Evolutionary conservation across 2,797 vertebrate genomes (phyloP).

Genomic region (Oreortyx pictus): DNA sequence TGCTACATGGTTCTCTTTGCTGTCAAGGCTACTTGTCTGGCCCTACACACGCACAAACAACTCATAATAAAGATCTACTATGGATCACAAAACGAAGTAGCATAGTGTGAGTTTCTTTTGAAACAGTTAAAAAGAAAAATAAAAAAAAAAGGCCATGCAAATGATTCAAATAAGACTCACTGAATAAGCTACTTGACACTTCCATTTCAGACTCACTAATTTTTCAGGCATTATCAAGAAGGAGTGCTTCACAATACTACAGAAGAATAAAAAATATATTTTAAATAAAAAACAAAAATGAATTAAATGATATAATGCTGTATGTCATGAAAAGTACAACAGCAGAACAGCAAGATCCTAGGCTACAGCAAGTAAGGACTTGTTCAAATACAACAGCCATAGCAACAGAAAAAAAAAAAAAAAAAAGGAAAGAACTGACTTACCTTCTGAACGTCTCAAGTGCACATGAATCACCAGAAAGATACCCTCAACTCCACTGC

Average conservation of each 20-base stretch:
- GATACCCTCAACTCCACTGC: no score
- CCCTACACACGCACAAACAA: background rate
- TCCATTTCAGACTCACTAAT: background rate
- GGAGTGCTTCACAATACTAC: background rate
- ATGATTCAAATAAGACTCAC: background rate
- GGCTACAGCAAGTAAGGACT: no score
- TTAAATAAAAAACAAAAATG: background rate
- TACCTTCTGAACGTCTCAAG: no score
- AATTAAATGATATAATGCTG: background rate
- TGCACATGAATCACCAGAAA: no score
- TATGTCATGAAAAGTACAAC: no score
- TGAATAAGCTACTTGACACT: background rate
- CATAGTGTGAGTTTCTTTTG: background rate
- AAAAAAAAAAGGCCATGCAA: background rate
- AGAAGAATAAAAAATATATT: background rate
- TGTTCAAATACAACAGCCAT: no score
- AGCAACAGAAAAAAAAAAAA: no score
- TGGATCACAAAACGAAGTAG: background rate
- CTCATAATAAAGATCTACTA: background rate
- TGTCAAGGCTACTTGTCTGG: background rate
- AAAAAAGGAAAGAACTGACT: no score
- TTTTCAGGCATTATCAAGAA: background rate
- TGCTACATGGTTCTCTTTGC: rapidly evolving
- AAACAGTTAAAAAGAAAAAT: background rate
- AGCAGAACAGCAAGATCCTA: no score